Evolutionary conservation across 1,140 invertebrate species (phyloP).

Genomic region (Brachionus sp.): DNA sequence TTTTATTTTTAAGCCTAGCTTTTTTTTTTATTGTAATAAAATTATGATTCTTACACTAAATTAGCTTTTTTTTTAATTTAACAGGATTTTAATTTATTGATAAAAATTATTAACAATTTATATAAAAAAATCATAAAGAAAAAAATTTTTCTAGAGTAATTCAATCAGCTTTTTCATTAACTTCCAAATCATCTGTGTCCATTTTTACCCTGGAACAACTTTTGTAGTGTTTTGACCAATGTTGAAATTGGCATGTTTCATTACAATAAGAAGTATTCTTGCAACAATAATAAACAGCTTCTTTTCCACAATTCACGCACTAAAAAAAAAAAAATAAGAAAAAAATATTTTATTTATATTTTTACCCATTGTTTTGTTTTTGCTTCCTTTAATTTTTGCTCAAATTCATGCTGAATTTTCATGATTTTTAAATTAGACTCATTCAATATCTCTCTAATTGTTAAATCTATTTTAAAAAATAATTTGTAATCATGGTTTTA

Average conservation of each 20-base stretch:
- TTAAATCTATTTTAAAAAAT: background rate
- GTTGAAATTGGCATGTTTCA: conserved; percentile 68
- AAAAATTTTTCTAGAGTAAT: background rate
- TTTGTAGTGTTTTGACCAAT: conserved; percentile 63
- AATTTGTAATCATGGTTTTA: background rate
- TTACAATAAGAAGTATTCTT: conserved; percentile 92
- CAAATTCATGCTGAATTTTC: conserved; percentile 66
- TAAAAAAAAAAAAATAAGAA: conserved; percentile 47
- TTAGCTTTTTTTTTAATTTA: too few species aligned
- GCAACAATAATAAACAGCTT: conserved; percentile 85
- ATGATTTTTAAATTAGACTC: conserved; percentile 32
- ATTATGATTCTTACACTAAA: background rate
- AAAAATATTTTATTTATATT: conserved; percentile 28
- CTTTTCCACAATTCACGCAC: conserved; percentile 76
- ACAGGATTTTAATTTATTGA: background rate
- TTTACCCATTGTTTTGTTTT: conserved; percentile 76
- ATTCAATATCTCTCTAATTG: background rate
- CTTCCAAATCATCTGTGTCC: conserved; percentile 49
- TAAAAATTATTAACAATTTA: conserved; percentile 8
- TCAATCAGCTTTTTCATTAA: background rate
- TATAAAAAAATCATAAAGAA: background rate
- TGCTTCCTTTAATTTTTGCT: conserved; percentile 69
- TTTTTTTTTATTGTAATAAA: background rate
- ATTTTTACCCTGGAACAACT: conserved; percentile 59
- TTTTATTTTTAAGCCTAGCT: background rate